Evolutionary conservation across 92 coral and sea anemone genomes (phyloP).

Genomic region (Muricea muricata): DNA sequence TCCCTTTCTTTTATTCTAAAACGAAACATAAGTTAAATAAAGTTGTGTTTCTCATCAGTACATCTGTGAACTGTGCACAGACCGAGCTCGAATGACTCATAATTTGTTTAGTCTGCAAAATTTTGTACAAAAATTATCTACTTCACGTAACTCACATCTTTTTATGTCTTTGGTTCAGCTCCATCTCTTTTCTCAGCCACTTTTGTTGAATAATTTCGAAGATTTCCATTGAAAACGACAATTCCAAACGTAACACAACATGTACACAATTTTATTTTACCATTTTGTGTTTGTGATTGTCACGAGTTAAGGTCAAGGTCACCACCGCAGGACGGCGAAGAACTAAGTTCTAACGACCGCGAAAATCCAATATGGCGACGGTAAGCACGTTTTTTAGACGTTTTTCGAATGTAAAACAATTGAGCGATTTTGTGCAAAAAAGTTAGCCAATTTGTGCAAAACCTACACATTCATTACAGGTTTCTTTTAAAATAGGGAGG

Average conservation of each 20-base stretch:
- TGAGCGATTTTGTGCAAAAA: too few relatives aligned
- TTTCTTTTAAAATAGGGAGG: constrained; percentile 30
- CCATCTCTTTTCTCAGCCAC: constrained; percentile 73
- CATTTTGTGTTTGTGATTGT: background rate
- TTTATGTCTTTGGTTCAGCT: constrained; percentile 74
- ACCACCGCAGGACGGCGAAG: background rate
- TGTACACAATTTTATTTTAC: background rate
- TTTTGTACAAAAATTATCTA: too few relatives aligned
- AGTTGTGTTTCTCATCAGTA: too few relatives aligned
- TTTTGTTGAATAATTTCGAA: background rate
- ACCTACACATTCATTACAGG: background rate
- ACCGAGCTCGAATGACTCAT: too few relatives aligned
- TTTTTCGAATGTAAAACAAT: background rate
- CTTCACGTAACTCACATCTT: constrained; percentile 77
- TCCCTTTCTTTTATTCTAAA: constrained; percentile 19
- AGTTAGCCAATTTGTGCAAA: too few relatives aligned
- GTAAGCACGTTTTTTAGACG: constrained; percentile 23
- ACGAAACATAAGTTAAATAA: background rate
- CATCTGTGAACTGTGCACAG: too few relatives aligned
- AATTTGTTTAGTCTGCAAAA: too few relatives aligned
- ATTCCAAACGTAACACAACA: background rate
- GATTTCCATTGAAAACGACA: constrained; percentile 7
- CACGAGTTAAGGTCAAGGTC: background rate
- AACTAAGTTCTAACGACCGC: background rate
- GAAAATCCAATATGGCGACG: constrained; percentile 43